Evolutionary conservation across 2,113 vertebrate genomes (phyloP), one percentile per base, ranked within the genome.

Genomic region (Brachionichthys hirsutus): DNA sequence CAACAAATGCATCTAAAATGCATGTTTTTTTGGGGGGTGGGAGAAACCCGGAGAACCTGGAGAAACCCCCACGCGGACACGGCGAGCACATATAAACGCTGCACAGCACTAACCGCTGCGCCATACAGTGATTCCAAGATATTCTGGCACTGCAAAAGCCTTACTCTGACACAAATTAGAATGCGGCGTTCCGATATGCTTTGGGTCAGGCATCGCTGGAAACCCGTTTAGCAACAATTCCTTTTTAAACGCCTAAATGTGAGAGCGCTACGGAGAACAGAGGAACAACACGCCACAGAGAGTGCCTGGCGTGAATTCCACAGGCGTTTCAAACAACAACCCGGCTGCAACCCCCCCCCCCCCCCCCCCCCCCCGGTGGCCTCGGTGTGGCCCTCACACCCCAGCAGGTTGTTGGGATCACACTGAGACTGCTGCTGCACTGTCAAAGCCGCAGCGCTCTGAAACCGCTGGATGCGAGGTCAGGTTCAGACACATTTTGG

Each of bases 401-500:
- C 35, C 68, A 34, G 68, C 64, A 55, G 71, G 64, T 16, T 4
- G 13, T 44, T 57, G 16, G 7, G 24, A 35, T 55, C 67, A 54
- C 24, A 11, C 71, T 50, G 63, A 47, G 56, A 20, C 45, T 53
- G 54, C 43, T 43, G 54, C 41, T 67, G 10, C 47, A 58, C 66
- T 61, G 73, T 73, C 69, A 70, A 48, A 34, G 47, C 62, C 49
- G 7, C 62, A 52, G 61, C 64, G 19, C 51, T 68, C 46, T 16
- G 16, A 56, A 47, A n/a, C 53, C 2, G 62, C 57, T 54, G 64
- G 61, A 51, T 38, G 11, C 65, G 0, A 48, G 20, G 40, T 53
- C 35, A 12, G 44, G 71, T 70, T 56, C 61, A 60, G 45, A 48
- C 34, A 44, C 38, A 45, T 66, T 73, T 73, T 55, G 43, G 35